Evolutionary conservation across 2,113 vertebrate genomes (phyloP).

Genomic region (Nycticorax nycticorax): DNA sequence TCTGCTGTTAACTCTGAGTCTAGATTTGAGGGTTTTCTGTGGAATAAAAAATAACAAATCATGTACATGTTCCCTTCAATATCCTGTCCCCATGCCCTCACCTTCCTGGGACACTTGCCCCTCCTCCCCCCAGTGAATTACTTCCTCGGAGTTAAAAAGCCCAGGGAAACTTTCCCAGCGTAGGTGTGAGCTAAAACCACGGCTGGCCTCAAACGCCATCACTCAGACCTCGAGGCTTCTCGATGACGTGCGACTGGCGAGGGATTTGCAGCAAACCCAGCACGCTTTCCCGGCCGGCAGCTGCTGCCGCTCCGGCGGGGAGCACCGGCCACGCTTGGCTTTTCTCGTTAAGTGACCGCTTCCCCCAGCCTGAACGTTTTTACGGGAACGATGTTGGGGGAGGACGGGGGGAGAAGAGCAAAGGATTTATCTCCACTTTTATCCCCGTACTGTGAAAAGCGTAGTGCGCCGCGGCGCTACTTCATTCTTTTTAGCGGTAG

Average conservation of each 20-base stretch:
- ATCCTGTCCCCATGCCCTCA: slow-evolving; percentile 27
- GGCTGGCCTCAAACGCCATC: neutral
- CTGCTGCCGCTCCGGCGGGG: neutral
- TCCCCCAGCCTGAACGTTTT: neutral
- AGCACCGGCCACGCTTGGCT: neutral
- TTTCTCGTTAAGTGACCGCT: neutral
- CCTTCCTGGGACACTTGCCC: neutral
- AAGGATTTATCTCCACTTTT: neutral
- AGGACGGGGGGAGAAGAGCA: neutral
- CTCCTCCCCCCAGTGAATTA: neutral
- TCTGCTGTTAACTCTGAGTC: slow-evolving; percentile 61
- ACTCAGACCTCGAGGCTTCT: neutral
- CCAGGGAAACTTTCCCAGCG: neutral
- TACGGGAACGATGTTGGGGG: neutral
- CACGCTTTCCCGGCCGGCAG: neutral
- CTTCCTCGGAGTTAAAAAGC: neutral
- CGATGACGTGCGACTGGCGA: fast-evolving
- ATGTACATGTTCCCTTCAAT: slow-evolving; percentile 48
- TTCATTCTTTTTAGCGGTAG: neutral
- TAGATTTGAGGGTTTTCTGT: slow-evolving; percentile 52
- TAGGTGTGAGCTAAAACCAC: neutral
- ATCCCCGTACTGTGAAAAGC: neutral
- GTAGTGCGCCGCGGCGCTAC: neutral
- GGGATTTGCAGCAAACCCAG: neutral
- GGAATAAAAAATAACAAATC: slow-evolving; percentile 62